Evolutionary conservation across 2,797 vertebrate species (phyloP).

Genomic region (Siniperca undulata): DNA sequence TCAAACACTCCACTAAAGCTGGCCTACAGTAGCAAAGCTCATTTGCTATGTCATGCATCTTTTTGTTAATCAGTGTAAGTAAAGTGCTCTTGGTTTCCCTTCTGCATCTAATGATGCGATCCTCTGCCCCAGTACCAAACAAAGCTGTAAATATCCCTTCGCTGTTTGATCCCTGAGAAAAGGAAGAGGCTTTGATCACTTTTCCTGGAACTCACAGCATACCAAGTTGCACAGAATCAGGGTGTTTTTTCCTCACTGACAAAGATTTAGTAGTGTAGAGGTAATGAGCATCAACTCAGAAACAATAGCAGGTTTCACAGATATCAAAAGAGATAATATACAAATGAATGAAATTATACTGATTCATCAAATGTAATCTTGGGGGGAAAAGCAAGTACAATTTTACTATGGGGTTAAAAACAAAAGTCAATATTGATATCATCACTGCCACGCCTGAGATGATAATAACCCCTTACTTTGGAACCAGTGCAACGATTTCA

Average conservation of each 20-base stretch:
- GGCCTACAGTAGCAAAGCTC: background rate
- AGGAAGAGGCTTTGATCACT: conserved; percentile 81
- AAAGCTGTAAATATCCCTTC: conserved; percentile 81
- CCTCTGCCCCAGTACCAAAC: conserved; percentile 74
- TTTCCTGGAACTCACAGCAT: conserved; percentile 75
- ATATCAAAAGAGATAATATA: background rate
- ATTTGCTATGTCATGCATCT: background rate
- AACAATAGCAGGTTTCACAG: background rate
- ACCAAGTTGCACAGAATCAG: conserved; percentile 48
- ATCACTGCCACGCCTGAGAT: background rate
- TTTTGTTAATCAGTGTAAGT: conserved; percentile 18
- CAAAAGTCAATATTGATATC: background rate
- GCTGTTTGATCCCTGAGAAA: conserved; percentile 79
- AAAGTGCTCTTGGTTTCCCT: conserved; percentile 44
- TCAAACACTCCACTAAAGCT: background rate
- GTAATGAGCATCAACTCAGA: background rate
- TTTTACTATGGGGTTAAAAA: background rate
- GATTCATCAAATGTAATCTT: conserved; percentile 1
- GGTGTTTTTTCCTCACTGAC: conserved; percentile 71
- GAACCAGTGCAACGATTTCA: background rate
- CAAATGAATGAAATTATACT: background rate
- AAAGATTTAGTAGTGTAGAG: conserved; percentile 33
- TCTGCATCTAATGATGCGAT: conserved; percentile 48
- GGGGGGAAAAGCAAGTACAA: background rate
- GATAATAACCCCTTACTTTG: background rate